Evolutionary conservation across 2,888 invertebrate species (phyloP), one percentile per base, ranked within the genome.

Genomic region (Tetropium fuscum): DNA sequence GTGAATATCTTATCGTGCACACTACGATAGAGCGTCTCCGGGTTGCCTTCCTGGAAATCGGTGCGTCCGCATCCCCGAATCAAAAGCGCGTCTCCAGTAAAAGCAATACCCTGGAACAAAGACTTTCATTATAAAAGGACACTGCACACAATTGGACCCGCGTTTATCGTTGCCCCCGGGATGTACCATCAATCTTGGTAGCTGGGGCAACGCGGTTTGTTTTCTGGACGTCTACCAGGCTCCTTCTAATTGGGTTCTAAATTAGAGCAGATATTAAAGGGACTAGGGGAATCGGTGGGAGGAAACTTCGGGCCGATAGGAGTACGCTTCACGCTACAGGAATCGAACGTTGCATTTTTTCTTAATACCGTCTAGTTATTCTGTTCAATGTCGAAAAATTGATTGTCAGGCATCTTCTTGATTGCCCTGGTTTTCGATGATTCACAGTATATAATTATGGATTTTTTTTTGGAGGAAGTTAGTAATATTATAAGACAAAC

Each of bases 21-120:
- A 1, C 95, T 97, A 11, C 91, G 84, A 83, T 97, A 99, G 1
- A 99, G 85, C 5, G 80, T 85, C 44, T 85, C 84, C 0, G 98
- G 79, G 60, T 89, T 87, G 59, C 98, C 98, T 80, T 97, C 95
- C 83, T 99, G 96, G 83, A 99, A 99, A 84, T 99, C 99, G 0
- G 99, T 99, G 49, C 99, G 87, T 4, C 99, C 99, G 80, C 99
- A 99, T 2, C 97, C 98, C 25, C 98, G 87, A 73, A 98, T 95
- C 8, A 99, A 84, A 0, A 99, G 82, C 0, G 98, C 88, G 82
- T 99, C 99, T 0, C 99, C 99, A 0, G 98, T 99, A 79, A 99
- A 98, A 0, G 93, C 92, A 58, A 92, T 83, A 7, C 89, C 88
- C 86, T 87, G 62, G 60, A 64, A 64, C 54, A 19, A 25, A 25